A percentile compares a stretch with the other conserved stretches of the same genome.
Conservation (phyloP, 2,888 invertebrate genomes). For the Zeuzera pyrina region DNA sequence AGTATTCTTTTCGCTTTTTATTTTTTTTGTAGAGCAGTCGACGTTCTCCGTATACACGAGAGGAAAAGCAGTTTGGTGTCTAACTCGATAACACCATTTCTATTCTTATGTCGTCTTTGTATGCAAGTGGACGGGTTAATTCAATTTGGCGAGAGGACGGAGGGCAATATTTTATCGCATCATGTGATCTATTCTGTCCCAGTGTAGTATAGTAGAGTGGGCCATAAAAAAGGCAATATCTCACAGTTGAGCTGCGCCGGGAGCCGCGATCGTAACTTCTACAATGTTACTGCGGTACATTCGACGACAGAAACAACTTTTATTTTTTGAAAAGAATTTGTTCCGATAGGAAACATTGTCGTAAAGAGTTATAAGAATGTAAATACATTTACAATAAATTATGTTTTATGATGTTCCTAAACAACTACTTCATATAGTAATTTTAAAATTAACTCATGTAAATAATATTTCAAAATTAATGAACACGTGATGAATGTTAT, state of each 20-base stretch:
- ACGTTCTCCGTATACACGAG: too few relatives aligned
- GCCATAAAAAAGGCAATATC: conserved; percentile 72
- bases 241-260: conserved; percentile 67
- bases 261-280: conserved; percentile 67
- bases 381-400: too few relatives aligned
- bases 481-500: too few relatives aligned
- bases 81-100: conserved; percentile 61
- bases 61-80: conserved; percentile 55
- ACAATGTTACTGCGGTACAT: conserved; percentile 65
- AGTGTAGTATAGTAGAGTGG: conserved; percentile 69
- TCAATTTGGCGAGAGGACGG: conserved; percentile 63
- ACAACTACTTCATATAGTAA: too few relatives aligned
- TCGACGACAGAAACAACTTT: conserved; percentile 49
- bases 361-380: too few relatives aligned
- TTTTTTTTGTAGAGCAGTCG: too few relatives aligned
- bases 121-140: conserved; percentile 73
- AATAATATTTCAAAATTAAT: too few relatives aligned
- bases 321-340: conserved; percentile 49
- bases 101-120: conserved; percentile 64
- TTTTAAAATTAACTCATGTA: too few relatives aligned
- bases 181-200: conserved; percentile 72
- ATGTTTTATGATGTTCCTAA: too few relatives aligned
- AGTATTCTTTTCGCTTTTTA: too few relatives aligned
- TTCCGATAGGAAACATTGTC: conserved; percentile 8
- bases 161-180: conserved; percentile 71